These are phyloP conservation scores for Mnemiopsis leidyi DNA, from an alignment of 37 sponge, comb jelly and placozoan species.

Conservation along the genomic window DNA sequence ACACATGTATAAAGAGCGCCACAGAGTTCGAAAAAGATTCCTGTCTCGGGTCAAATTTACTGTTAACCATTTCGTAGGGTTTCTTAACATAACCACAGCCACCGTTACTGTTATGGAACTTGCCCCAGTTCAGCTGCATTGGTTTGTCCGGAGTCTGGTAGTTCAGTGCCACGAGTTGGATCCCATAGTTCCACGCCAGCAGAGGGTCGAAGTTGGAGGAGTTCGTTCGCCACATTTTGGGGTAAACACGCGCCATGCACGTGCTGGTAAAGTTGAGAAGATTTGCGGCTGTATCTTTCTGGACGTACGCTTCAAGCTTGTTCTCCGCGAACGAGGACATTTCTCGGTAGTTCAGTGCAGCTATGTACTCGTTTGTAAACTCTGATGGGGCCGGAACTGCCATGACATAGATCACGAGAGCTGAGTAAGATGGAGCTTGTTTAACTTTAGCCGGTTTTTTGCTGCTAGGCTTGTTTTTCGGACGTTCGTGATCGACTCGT, in stretches of 20 bases:
- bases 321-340: constrained; percentile 98
- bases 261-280: not conserved
- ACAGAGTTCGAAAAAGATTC: constrained; percentile 43
- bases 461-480: not conserved
- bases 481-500: constrained; percentile 17
- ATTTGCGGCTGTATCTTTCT: not conserved
- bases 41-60: constrained; percentile 78
- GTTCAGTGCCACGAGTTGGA: constrained; percentile 92
- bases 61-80: constrained; percentile 85
- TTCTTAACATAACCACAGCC: constrained; percentile 93
- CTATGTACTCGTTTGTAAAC: constrained; percentile 61
- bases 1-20: constrained; percentile 15
- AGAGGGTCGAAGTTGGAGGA: constrained; percentile 94
- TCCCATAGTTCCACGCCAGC: constrained; percentile 92
- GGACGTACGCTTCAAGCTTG: constrained; percentile 70
- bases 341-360: constrained; percentile 73
- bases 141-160: constrained; percentile 94
- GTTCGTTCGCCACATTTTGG: constrained; percentile 87
- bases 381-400: constrained; percentile 18
- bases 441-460: constrained; percentile 20
- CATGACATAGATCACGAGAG: constrained; percentile 54
- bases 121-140: constrained; percentile 98
- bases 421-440: constrained; percentile 7
- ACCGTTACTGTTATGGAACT: constrained; percentile 84
- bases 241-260: constrained; percentile 86